Percentiles rank a stretch among this genome's conserved stretches.
Evolutionary conservation across 2,888 invertebrate species (phyloP).

Genomic region (Mellilla xanthometata): DNA sequence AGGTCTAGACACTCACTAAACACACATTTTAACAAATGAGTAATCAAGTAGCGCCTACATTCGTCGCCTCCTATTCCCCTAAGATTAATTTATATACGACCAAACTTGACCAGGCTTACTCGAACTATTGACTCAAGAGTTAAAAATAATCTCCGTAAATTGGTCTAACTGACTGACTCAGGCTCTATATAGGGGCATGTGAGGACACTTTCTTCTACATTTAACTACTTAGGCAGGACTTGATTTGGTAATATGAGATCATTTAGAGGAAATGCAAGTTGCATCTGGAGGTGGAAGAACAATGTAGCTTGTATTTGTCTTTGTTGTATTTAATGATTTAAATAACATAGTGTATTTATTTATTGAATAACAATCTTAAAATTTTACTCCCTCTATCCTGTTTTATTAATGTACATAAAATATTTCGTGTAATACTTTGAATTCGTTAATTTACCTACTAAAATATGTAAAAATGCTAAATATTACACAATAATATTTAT

Average conservation of each 20-base stretch:
- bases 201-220: constrained; percentile 10
- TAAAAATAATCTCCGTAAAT: constrained; percentile 45
- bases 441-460: too few species aligned
- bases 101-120: constrained; percentile 42
- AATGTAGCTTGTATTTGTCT: not conserved
- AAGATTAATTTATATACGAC: constrained; percentile 53
- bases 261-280: too few species aligned
- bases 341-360: too few species aligned
- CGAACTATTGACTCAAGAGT: constrained; percentile 49
- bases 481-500: too few species aligned
- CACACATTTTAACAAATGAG: constrained; percentile 39
- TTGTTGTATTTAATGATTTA: not conserved
- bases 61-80: constrained; percentile 39
- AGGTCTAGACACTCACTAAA: constrained; percentile 16
- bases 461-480: too few species aligned
- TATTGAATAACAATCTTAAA: too few species aligned
- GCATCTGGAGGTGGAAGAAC: too few species aligned
- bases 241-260: too few species aligned
- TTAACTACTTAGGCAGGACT: not conserved
- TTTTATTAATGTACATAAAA: too few species aligned
- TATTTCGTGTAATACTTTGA: too few species aligned
- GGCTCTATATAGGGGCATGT: constrained; percentile 21
- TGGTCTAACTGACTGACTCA: constrained; percentile 44
- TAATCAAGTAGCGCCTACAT: constrained; percentile 46
- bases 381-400: too few species aligned